A percentile compares a stretch with the other conserved stretches of the same genome.
Conservation (phyloP, 2,888 invertebrate genomes). For the Prosopocoilus inquinatus region DNA sequence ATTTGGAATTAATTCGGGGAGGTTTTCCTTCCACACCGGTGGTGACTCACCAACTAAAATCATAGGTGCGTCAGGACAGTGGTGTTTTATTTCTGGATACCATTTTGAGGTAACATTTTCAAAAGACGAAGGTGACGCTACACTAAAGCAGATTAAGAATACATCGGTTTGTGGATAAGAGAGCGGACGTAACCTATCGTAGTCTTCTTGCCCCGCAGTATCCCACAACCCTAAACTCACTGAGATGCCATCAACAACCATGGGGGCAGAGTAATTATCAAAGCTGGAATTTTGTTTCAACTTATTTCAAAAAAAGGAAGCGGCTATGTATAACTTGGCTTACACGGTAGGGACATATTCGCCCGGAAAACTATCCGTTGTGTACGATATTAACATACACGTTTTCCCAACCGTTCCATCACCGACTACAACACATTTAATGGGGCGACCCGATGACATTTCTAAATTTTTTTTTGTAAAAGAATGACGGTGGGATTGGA, state of each 20-base stretch:
- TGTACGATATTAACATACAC: slow-evolving; percentile 91
- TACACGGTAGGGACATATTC: slow-evolving; percentile 95
- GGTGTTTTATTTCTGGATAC: slow-evolving; percentile 99
- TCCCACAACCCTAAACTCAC: slow-evolving; percentile 98
- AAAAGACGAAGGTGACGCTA: slow-evolving; percentile 98
- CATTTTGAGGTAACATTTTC: slow-evolving; percentile 99
- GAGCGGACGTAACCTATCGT: slow-evolving; percentile 91
- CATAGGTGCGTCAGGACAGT: slow-evolving; percentile 98
- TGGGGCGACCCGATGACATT: slow-evolving; percentile 91
- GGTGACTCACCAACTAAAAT: slow-evolving; percentile 85
- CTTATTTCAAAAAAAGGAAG: slow-evolving; percentile 16
- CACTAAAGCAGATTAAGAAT: slow-evolving; percentile 98
- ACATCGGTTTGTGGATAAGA: slow-evolving; percentile 99
- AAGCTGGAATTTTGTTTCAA: slow-evolving; percentile 64
- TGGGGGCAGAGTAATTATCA: slow-evolving; percentile 98
- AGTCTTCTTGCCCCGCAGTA: slow-evolving; percentile 97
- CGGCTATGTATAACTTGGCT: slow-evolving; percentile 51
- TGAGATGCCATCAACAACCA: slow-evolving; percentile 97
- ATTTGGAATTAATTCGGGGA: background rate
- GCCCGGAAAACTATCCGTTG: slow-evolving; percentile 89
- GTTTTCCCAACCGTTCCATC: slow-evolving; percentile 94
- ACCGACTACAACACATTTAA: slow-evolving; percentile 90
- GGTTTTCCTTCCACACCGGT: too few relatives aligned
- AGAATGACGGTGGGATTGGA: slow-evolving; percentile 9
- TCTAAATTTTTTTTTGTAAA: slow-evolving; percentile 9